These are phyloP conservation scores for Cheilosia impressa DNA, from an alignment of 2,888 invertebrate genomes.

Conservation along the genomic window DNA sequence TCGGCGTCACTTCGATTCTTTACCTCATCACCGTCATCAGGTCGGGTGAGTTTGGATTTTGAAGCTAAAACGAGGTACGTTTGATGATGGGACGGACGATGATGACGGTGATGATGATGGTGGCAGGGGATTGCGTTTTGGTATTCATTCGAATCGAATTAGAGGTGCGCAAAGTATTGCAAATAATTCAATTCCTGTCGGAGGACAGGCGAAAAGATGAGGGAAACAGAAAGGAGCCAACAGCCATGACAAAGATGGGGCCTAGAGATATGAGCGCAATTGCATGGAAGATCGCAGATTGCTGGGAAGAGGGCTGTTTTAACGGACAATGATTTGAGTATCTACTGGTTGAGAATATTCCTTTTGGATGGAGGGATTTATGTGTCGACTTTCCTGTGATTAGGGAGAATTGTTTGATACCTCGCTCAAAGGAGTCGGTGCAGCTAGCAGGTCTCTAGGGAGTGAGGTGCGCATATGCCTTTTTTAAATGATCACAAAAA, in stretches of 20 bases:
- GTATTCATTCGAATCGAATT: slow-evolving; percentile 74
- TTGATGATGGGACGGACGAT: slow-evolving; percentile 46
- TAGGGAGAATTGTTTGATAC: too few species aligned
- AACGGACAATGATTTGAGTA: background rate
- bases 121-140: slow-evolving; percentile 54
- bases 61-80: slow-evolving; percentile 31
- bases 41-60: slow-evolving; percentile 44
- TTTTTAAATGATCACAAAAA: too few species aligned
- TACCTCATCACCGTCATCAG: slow-evolving; percentile 41
- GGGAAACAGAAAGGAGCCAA: slow-evolving; percentile 13
- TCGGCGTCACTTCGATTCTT: slow-evolving; percentile 38
- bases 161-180: slow-evolving; percentile 73
- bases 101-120: slow-evolving; percentile 42
- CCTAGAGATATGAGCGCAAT: slow-evolving; percentile 42
- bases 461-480: too few species aligned
- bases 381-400: too few species aligned
- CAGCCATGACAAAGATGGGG: slow-evolving; percentile 63
- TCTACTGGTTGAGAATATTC: too few species aligned
- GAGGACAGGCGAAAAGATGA: background rate
- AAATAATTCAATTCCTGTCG: slow-evolving; percentile 60
- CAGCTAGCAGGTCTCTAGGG: too few species aligned
- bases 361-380: too few species aligned
- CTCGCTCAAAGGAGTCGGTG: too few species aligned
- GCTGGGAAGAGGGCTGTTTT: background rate
- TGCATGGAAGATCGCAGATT: background rate